phyloP scores from a whole-genome alignment of 2,888 invertebrate genomes.

The Antitype chi region DNA sequence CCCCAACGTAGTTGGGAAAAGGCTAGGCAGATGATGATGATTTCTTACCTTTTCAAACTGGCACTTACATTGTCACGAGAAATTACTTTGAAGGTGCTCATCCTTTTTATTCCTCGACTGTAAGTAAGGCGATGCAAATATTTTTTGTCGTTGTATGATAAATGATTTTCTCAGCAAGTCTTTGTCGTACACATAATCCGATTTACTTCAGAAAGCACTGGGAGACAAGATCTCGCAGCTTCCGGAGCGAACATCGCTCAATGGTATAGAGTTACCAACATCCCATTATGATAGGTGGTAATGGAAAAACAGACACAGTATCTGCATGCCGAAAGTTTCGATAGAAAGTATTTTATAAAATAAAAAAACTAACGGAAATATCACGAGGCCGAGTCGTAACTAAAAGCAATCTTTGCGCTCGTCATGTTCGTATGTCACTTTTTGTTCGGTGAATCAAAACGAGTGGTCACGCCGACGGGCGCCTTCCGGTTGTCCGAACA shows the following conservation, averaged over 20 bases:
- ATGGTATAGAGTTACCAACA: conserved; percentile 26
- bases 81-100: not conserved
- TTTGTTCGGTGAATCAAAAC: too few relatives aligned
- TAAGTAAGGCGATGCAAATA: not conserved
- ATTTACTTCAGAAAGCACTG: not conserved
- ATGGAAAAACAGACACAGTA: not conserved
- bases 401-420: too few relatives aligned
- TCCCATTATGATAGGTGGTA: not conserved
- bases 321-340: not conserved
- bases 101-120: not conserved
- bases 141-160: not conserved
- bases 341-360: not conserved
- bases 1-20: too few relatives aligned
- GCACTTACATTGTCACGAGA: not conserved
- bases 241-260: not conserved
- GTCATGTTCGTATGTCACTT: too few relatives aligned
- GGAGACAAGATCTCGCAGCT: not conserved
- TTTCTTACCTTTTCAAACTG: not conserved
- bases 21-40: too few relatives aligned
- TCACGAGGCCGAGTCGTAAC: too few relatives aligned
- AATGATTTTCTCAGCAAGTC: not conserved
- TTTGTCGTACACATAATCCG: not conserved
- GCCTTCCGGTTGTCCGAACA: too few relatives aligned
- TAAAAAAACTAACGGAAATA: too few relatives aligned
- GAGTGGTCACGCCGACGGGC: too few relatives aligned